A percentile compares a stretch with the other conserved stretches of the same genome.
These are phyloP conservation scores for Catonia carolina DNA, from an alignment of 2,888 invertebrate species.

Conservation along the genomic window DNA sequence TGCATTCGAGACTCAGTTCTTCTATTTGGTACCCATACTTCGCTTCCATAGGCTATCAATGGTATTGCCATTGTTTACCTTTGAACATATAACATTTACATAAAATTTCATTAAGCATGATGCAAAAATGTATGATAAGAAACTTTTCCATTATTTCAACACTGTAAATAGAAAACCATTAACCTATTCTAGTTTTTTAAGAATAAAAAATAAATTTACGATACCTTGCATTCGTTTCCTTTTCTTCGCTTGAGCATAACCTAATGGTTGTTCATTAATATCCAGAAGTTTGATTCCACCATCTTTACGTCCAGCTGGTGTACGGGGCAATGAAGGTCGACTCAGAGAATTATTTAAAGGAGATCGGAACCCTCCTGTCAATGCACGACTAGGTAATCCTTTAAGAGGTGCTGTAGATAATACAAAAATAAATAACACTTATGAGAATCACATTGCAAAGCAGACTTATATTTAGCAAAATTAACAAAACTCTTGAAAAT, in stretches of 20 bases:
- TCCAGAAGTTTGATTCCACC: constrained; percentile 92
- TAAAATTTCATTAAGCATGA: too few relatives aligned
- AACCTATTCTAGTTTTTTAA: too few relatives aligned
- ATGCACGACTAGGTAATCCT: constrained; percentile 79
- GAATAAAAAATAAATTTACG: too few relatives aligned
- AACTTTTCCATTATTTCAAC: too few relatives aligned
- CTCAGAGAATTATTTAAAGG: constrained; percentile 42
- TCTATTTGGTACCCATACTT: too few relatives aligned
- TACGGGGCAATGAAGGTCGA: constrained; percentile 50
- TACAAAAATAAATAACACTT: constrained; percentile 1
- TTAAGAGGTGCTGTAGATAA: constrained; percentile 68
- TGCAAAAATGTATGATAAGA: too few relatives aligned
- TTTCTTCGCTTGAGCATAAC: constrained; percentile 78
- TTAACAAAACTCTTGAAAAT: neutral
- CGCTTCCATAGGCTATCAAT: too few relatives aligned
- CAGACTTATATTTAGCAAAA: neutral
- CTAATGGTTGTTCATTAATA: constrained; percentile 86
- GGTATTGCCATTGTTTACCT: too few relatives aligned
- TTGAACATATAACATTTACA: too few relatives aligned
- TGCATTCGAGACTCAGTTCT: too few relatives aligned
- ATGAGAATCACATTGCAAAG: neutral
- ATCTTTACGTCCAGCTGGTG: constrained; percentile 67
- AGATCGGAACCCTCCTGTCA: constrained; percentile 50
- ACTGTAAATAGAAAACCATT: too few relatives aligned
- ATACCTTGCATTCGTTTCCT: constrained; percentile 73